Conservation (phyloP, 2,113 vertebrate species). For the Dicerorhinus sumatrensis region DNA sequence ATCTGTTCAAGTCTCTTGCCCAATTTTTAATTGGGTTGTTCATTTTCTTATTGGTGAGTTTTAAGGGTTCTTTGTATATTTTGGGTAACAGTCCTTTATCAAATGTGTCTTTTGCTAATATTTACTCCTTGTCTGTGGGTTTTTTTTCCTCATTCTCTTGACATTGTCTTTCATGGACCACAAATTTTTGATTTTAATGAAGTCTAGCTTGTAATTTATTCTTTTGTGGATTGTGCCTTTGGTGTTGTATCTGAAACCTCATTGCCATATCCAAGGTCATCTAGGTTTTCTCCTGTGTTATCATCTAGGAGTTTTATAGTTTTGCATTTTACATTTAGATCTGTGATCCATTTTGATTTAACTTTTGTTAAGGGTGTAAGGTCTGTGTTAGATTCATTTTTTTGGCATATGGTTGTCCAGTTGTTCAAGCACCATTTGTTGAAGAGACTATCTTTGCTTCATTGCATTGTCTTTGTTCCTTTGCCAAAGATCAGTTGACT, state of each 20-base stretch:
- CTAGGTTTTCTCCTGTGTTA: background rate
- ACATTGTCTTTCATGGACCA: background rate
- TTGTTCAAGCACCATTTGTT: background rate
- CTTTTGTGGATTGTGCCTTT: background rate
- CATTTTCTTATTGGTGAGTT: background rate
- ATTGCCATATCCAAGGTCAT: background rate
- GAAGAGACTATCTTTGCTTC: background rate
- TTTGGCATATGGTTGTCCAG: background rate
- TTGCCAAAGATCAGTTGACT: background rate
- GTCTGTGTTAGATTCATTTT: background rate
- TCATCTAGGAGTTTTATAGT: background rate
- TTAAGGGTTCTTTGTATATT: background rate
- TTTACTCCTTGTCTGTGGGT: background rate
- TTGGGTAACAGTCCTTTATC: background rate
- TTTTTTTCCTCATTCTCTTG: background rate
- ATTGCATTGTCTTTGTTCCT: background rate
- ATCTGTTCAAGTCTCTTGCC: background rate
- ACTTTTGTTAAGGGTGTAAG: background rate
- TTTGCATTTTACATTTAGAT: background rate
- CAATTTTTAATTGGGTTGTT: background rate
- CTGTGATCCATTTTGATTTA: background rate
- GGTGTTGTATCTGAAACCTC: background rate
- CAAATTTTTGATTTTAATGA: background rate
- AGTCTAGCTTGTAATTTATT: background rate
- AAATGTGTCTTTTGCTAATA: background rate